Evolutionary conservation across 2,113 vertebrate species (phyloP).

Genomic region (Zapus hudsonius): DNA sequence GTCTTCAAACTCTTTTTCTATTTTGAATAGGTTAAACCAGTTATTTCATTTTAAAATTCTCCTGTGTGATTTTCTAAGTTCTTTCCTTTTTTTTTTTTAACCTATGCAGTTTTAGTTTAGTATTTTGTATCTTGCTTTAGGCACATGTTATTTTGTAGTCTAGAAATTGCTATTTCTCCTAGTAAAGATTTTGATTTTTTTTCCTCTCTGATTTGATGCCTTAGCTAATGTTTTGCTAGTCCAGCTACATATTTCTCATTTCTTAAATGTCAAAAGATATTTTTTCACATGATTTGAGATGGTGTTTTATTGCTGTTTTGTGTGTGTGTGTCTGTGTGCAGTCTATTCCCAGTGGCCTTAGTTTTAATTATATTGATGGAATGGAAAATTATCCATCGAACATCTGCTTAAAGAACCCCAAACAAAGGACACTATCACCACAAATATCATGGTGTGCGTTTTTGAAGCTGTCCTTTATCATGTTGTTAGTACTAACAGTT

Average conservation of each 20-base stretch:
- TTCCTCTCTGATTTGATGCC: background rate
- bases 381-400: constrained; percentile 47
- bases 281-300: constrained; percentile 15
- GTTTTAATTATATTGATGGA: constrained; percentile 41
- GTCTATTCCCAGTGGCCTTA: background rate
- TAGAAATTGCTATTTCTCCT: constrained; percentile 29
- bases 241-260: background rate
- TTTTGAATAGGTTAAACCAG: constrained; percentile 8
- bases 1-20: background rate
- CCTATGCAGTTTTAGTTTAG: background rate
- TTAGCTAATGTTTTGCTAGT: constrained; percentile 36
- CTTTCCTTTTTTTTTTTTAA: background rate
- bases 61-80: background rate
- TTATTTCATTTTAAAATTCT: background rate
- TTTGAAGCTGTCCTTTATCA: constrained; percentile 36
- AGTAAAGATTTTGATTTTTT: constrained; percentile 4
- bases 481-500: background rate
- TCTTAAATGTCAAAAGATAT: constrained; percentile 10
- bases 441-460: background rate
- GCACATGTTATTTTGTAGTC: constrained; percentile 17
- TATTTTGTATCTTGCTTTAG: background rate
- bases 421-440: background rate
- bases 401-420: constrained; percentile 22
- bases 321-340: background rate
- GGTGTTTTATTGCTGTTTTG: background rate